Evolutionary conservation across 2,797 vertebrate genomes (phyloP).

Genomic region (Chrysocyon brachyurus): DNA sequence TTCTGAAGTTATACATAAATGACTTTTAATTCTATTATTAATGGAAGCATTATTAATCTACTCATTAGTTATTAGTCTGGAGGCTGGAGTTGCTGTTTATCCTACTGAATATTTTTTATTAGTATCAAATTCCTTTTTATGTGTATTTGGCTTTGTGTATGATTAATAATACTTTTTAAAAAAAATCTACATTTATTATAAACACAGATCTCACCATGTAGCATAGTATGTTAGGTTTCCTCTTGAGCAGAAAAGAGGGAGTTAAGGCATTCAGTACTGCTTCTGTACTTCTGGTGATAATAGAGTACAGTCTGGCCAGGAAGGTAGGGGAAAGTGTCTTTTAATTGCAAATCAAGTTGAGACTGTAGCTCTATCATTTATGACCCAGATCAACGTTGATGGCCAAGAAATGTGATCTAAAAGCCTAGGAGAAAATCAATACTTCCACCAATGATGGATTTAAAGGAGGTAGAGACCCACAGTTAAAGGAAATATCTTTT

Average conservation of each 20-base stretch:
- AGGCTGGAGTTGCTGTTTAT: background rate
- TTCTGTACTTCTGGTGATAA: background rate
- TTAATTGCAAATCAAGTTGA: background rate
- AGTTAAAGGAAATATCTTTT: background rate
- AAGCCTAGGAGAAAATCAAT: background rate
- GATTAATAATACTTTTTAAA: background rate
- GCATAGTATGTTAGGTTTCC: background rate
- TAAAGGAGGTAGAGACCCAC: background rate
- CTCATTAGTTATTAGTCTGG: background rate
- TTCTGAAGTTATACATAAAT: slow-evolving; percentile 17
- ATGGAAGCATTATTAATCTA: background rate
- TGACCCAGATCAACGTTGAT: background rate
- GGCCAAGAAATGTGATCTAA: background rate
- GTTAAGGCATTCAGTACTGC: background rate
- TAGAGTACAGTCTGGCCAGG: too few relatives aligned
- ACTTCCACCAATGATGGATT: background rate
- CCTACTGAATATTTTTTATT: background rate
- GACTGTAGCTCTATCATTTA: background rate
- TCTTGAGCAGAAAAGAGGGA: background rate
- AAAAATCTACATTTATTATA: background rate
- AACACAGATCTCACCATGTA: background rate
- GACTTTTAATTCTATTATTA: background rate
- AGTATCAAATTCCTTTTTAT: background rate
- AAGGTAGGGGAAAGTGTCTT: fast-evolving
- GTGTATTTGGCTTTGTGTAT: background rate